Percentiles rank a stretch among this genome's conserved stretches.
phyloP scores from a whole-genome alignment of 2,797 vertebrate genomes.

The Pseudochirops cupreus region DNA sequence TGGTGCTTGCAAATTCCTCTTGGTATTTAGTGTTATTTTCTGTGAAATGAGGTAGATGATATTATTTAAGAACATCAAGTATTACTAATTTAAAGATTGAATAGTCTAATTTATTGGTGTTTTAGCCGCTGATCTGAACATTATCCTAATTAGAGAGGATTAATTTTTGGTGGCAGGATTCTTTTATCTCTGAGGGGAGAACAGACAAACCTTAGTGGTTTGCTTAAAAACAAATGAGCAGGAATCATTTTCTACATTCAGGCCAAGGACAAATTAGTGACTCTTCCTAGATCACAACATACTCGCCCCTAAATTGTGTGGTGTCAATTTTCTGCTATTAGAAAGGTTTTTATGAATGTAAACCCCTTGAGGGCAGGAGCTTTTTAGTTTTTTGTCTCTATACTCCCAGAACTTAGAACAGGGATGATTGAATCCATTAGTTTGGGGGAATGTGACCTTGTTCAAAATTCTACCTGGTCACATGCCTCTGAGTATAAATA shows the following conservation, averaged over 20 bases:
- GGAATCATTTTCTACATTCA: slow-evolving; percentile 7
- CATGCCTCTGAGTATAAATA: background rate
- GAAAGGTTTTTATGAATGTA: background rate
- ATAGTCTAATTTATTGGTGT: slow-evolving; percentile 80
- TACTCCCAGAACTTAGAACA: background rate
- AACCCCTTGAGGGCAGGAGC: background rate
- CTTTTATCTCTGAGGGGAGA: slow-evolving; percentile 60
- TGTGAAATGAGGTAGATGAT: slow-evolving; percentile 79
- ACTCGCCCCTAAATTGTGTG: background rate
- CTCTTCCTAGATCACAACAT: background rate
- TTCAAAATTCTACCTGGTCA: background rate
- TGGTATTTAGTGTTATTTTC: slow-evolving; percentile 74
- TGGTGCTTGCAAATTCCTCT: slow-evolving; percentile 64
- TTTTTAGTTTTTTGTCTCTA: background rate
- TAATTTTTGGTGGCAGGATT: slow-evolving; percentile 66
- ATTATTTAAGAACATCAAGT: slow-evolving; percentile 79
- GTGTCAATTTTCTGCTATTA: background rate
- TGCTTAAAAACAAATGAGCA: slow-evolving; percentile 63
- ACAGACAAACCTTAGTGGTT: slow-evolving; percentile 30
- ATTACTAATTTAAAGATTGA: slow-evolving; percentile 81
- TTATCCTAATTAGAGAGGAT: slow-evolving; percentile 79
- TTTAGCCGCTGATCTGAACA: slow-evolving; percentile 81
- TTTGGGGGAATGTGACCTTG: background rate
- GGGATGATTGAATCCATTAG: background rate
- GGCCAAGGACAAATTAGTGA: background rate